Evolutionary conservation across 2,888 invertebrate species (phyloP).

Genomic region (Xestobium rufovillosum): DNA sequence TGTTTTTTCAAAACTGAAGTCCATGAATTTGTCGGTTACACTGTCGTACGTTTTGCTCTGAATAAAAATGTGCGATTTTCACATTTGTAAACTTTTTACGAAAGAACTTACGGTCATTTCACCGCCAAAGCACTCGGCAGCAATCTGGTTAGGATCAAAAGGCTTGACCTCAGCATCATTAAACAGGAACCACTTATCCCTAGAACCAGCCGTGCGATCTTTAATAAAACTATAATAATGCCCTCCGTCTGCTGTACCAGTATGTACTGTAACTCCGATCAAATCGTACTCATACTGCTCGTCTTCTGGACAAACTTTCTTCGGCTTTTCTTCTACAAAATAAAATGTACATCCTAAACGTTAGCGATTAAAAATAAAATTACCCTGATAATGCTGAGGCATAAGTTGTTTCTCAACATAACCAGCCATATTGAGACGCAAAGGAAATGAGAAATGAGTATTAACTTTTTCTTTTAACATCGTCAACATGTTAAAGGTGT

Average conservation of each 20-base stretch:
- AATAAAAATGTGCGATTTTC: background rate
- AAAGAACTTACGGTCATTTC: conserved; percentile 76
- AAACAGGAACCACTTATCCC: conserved; percentile 88
- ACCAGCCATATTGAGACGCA: conserved; percentile 87
- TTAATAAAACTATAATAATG: conserved; percentile 95
- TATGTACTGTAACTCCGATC: conserved; percentile 88
- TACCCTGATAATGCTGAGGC: conserved; percentile 79
- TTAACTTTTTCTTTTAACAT: conserved; percentile 97
- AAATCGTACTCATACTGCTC: conserved; percentile 66
- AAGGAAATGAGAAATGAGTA: conserved; percentile 93
- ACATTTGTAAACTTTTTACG: background rate
- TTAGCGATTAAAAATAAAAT: conserved; percentile 2
- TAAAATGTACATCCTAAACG: too few relatives aligned
- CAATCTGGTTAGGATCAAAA: conserved; percentile 91
- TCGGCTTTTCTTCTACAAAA: conserved; percentile 55
- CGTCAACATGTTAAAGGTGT: conserved; percentile 95
- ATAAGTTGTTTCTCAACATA: conserved; percentile 91
- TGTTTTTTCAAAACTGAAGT: conserved; percentile 95
- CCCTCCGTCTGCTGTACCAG: conserved; percentile 96
- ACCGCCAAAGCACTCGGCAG: conserved; percentile 93
- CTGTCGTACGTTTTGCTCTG: conserved; percentile 95
- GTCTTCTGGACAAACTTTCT: conserved; percentile 46
- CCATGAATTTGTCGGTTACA: conserved; percentile 94
- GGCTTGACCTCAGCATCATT: conserved; percentile 92
- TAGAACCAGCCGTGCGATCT: conserved; percentile 64